Percentiles rank a stretch among this genome's conserved stretches.
These are phyloP conservation scores for Manduca sexta DNA, from an alignment of 1,140 invertebrate species.

Conservation along the genomic window DNA sequence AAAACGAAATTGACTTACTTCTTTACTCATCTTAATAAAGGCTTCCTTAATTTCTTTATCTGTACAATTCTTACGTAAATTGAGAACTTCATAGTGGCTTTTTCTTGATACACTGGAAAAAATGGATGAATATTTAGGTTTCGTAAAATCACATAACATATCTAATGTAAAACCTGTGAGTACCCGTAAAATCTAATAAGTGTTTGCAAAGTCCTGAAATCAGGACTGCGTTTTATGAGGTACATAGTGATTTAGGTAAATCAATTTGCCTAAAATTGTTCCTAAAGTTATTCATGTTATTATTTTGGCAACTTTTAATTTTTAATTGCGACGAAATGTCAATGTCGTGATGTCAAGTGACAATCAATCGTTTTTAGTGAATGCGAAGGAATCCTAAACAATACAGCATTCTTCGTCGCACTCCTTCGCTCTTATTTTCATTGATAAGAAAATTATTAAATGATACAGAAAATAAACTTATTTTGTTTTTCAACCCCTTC, in stretches of 20 bases:
- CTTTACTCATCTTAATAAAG: conserved; percentile 74
- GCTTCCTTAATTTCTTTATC: conserved; percentile 75
- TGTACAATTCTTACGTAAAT: conserved; percentile 68
- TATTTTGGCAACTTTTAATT: conserved; percentile 42
- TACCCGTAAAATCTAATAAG: conserved; percentile 47
- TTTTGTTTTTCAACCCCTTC: too few species aligned
- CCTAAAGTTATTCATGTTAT: conserved; percentile 31
- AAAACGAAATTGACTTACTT: conserved; percentile 56
- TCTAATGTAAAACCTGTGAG: not conserved
- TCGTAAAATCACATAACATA: not conserved
- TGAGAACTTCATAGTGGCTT: conserved; percentile 74
- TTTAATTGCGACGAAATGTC: conserved; percentile 5
- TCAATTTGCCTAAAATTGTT: conserved; percentile 20
- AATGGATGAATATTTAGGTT: not conserved
- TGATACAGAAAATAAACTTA: too few species aligned
- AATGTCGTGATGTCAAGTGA: not conserved
- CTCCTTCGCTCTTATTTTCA: too few species aligned
- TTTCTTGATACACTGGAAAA: conserved; percentile 46
- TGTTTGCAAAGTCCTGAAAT: conserved; percentile 31
- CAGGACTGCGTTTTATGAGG: conserved; percentile 39
- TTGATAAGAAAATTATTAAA: too few species aligned
- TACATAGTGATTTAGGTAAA: conserved; percentile 42
- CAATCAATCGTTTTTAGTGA: not conserved
- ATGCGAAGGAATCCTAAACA: too few species aligned
- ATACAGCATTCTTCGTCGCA: too few species aligned